A percentile compares a stretch with the other conserved stretches of the same genome.
Evolutionary conservation across 2,113 vertebrate genomes (phyloP).

Genomic region (Emydocephalus ijimae): DNA sequence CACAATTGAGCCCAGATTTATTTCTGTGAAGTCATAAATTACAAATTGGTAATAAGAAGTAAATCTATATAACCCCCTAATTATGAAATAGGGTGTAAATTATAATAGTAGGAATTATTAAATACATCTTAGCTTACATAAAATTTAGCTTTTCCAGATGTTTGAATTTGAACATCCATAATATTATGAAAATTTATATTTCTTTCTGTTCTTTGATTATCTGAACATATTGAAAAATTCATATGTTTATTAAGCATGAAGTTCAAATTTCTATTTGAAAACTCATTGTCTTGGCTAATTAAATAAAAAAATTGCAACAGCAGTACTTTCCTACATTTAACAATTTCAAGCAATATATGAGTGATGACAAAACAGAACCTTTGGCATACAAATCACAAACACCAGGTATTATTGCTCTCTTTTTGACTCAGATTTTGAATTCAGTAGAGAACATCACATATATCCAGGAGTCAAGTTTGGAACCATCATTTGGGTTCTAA

Average conservation of each 20-base stretch:
- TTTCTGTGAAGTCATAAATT: not conserved
- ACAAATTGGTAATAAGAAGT: not conserved
- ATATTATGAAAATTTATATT: not conserved
- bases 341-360: not conserved
- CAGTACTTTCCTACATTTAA: not conserved
- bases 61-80: not conserved
- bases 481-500: not conserved
- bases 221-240: not conserved
- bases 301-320: not conserved
- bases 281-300: not conserved
- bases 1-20: not conserved
- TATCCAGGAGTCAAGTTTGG: not conserved
- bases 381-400: not conserved
- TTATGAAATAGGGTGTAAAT: not conserved
- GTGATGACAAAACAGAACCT: not conserved
- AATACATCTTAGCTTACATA: not conserved
- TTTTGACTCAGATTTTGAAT: not conserved
- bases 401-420: not conserved
- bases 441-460: not conserved
- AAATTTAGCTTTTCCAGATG: not conserved
- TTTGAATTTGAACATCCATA: not conserved
- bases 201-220: not conserved
- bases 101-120: not conserved
- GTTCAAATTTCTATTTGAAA: not conserved
- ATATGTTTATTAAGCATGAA: not conserved